Percentiles rank a stretch among this genome's conserved stretches.
phyloP scores from a whole-genome alignment of 2,797 vertebrate genomes.

The Streptopelia turtur region DNA sequence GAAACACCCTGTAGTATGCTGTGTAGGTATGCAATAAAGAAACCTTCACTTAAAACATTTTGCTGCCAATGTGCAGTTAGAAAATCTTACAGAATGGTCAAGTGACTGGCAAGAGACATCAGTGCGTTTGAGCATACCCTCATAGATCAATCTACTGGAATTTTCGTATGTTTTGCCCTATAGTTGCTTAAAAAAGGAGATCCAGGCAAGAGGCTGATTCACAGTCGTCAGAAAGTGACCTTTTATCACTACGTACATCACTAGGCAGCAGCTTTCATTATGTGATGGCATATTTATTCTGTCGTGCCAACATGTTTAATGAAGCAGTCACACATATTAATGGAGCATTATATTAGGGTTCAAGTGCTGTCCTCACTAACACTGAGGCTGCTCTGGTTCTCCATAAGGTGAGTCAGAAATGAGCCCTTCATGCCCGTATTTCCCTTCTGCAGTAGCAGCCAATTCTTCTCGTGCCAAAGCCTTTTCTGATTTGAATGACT shows the following conservation, averaged over 20 bases:
- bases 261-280: background rate
- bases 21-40: background rate
- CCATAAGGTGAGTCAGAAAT: background rate
- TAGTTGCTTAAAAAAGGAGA: background rate
- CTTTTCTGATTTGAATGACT: background rate
- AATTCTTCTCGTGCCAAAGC: background rate
- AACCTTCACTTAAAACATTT: background rate
- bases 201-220: background rate
- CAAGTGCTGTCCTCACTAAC: background rate
- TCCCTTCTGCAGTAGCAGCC: background rate
- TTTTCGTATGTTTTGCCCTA: background rate
- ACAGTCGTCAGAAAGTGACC: background rate
- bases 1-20: background rate
- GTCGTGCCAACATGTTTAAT: background rate
- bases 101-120: background rate
- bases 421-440: background rate
- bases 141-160: too few species aligned
- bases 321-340: constrained; percentile 3
- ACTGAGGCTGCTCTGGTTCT: background rate
- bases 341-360: background rate
- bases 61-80: background rate
- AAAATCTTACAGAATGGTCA: background rate
- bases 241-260: background rate
- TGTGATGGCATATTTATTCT: background rate
- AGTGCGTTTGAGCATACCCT: background rate